Evolutionary conservation across 2,113 vertebrate genomes (phyloP).

Genomic region (Campylomormyrus numenius): DNA sequence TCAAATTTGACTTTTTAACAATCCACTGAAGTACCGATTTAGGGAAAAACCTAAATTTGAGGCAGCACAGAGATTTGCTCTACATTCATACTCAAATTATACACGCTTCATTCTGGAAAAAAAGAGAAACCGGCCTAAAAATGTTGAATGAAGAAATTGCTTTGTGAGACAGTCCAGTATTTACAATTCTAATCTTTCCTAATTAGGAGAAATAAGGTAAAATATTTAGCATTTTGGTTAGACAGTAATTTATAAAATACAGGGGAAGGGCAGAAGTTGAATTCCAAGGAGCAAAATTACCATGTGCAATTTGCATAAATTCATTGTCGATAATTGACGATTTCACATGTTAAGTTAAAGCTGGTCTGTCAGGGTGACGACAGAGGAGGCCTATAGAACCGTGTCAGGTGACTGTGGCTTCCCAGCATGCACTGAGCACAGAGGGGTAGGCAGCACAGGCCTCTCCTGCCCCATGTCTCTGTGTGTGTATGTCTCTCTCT

Average conservation of each 20-base stretch:
- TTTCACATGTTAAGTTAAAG: conserved; percentile 29
- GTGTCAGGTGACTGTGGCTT: not conserved
- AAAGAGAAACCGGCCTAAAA: conserved; percentile 23
- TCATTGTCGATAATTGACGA: conserved; percentile 36
- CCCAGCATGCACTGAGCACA: not conserved
- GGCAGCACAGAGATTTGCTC: not conserved
- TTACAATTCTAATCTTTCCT: conserved; percentile 40
- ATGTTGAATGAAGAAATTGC: conserved; percentile 28
- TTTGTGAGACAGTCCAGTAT: conserved; percentile 29
- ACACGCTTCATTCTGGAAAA: not conserved
- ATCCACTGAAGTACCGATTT: not conserved
- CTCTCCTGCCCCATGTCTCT: not conserved
- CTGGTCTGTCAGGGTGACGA: not conserved
- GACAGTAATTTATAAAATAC: conserved; percentile 37
- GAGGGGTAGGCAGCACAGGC: not conserved
- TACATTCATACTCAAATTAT: not conserved
- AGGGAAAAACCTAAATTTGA: not conserved
- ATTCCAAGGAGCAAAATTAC: conserved; percentile 45
- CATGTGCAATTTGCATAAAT: conserved; percentile 50
- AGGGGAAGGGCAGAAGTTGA: conserved; percentile 30
- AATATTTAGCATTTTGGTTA: conserved; percentile 35
- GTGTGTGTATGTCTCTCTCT: not conserved
- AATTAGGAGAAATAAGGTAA: conserved; percentile 30
- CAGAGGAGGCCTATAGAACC: not conserved
- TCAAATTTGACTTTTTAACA: not conserved